phyloP scores from a whole-genome alignment of 2,888 invertebrate genomes.

The Dynastes maya region DNA sequence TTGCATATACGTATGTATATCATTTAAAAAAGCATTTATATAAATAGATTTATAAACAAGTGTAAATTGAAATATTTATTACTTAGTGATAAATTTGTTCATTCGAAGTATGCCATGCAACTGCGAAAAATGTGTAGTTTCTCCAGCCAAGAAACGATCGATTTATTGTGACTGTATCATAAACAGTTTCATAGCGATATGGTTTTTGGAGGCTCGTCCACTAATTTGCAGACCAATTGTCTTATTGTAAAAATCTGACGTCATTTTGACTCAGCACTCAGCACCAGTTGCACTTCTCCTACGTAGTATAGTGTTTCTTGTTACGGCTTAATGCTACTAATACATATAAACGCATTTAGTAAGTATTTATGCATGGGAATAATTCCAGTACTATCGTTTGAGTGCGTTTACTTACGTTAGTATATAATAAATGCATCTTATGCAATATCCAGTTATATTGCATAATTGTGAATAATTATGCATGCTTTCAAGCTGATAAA shows the following conservation, averaged over 20 bases:
- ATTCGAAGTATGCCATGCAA: not conserved
- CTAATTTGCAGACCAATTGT: conserved; percentile 38
- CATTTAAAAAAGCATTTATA: too few relatives aligned
- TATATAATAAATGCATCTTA: not conserved
- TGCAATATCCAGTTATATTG: not conserved
- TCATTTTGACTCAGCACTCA: conserved; percentile 20
- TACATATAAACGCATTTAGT: conserved; percentile 24
- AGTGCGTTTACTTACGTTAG: not conserved
- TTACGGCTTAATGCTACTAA: not conserved
- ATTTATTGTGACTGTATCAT: conserved; percentile 22
- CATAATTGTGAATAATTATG: not conserved
- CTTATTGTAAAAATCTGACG: conserved; percentile 31
- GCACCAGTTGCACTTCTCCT: conserved; percentile 24
- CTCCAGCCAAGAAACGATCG: conserved; percentile 2
- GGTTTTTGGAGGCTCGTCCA: conserved; percentile 42
- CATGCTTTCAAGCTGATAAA: not conserved
- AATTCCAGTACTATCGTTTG: not conserved
- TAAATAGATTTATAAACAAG: not conserved
- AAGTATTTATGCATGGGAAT: conserved; percentile 6
- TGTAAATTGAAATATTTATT: not conserved
- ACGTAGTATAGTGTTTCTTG: conserved; percentile 25
- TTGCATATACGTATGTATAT: too few relatives aligned
- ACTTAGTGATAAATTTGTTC: not conserved
- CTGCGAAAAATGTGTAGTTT: not conserved
- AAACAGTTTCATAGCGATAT: conserved; percentile 17